Evolutionary conservation across 2,113 vertebrate species (phyloP), one percentile per base, ranked within the genome.

Genomic region (Pao palembangensis): DNA sequence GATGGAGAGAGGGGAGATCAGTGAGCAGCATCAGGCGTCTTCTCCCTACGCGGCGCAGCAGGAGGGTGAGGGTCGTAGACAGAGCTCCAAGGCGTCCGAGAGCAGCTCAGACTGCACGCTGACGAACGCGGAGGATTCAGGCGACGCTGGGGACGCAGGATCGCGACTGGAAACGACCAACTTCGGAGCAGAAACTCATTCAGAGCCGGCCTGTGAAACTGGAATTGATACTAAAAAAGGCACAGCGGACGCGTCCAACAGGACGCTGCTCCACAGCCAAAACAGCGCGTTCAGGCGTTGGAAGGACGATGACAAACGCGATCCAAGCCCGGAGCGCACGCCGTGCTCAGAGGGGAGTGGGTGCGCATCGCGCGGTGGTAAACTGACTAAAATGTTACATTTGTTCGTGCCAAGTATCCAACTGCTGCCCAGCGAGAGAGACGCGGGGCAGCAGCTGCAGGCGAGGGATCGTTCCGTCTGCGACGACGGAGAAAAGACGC

Each of bases 231-330:
- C 92, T 86, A 94, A 93, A 88, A 93, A 92, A 88, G 90, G 91
- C 75, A 88, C 92, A 71, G 85, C 92, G 1, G 94, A 96, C 61
- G 90, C 92, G 0, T 91, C 92, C 76, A 94, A 91, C 84, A 89
- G 93, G 79, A 93, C 89, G 59, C 88, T 98, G 79, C 93, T 93
- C 20, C 93, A 92, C 1, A 98, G 96, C 84, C 94, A 96, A 85
- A 94, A 98, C 88, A 99, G 96, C 61, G 96, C 96, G 0, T 99
- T 98, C 89, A 92, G 95, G 75, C 93, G 93, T 10, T 98, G 96
- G 96, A 94, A 90, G 83, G 95, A 96, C 77, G 88, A 86, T n/a
- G 94, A 95, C 71, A 86, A 88, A 90, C 88, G 72, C 73, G 58
- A 80, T 41, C 31, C 84, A 86, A 85, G 58, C 44, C 51, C 44